Conservation (phyloP, 92 coral and sea anemone species). For the Bergia sp. region DNA sequence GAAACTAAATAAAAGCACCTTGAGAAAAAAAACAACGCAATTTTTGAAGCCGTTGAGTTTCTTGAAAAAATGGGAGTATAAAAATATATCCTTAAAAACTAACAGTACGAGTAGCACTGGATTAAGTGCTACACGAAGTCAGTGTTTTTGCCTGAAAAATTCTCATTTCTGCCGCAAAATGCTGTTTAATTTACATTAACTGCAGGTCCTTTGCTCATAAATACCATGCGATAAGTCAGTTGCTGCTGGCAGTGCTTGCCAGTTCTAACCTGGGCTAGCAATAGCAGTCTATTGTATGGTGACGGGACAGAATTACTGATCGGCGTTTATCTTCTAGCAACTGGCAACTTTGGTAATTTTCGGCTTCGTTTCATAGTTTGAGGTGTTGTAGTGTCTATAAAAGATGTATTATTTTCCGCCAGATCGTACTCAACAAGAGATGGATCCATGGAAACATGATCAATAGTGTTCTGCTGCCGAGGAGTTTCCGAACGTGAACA, state of each 20-base stretch:
- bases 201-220: neutral
- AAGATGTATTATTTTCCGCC: neutral
- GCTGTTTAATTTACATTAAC: neutral
- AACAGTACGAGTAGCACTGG: too few species aligned
- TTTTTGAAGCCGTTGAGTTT: neutral
- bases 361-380: neutral
- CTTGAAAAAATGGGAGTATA: neutral
- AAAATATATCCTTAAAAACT: too few species aligned
- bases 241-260: neutral
- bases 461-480: neutral
- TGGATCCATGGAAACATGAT: neutral
- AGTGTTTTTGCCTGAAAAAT: neutral
- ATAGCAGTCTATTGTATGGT: neutral
- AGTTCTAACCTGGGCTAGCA: neutral
- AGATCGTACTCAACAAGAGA: neutral
- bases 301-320: neutral
- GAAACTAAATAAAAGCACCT: neutral
- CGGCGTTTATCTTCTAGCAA: neutral
- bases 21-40: too few species aligned
- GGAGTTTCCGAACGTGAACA: neutral
- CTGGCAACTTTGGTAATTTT: slow-evolving; percentile 26
- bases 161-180: neutral
- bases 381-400: neutral
- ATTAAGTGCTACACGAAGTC: neutral
- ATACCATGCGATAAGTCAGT: neutral